Conservation (phyloP, 2,888 invertebrate genomes). For the Synanthedon tipuliformis region DNA sequence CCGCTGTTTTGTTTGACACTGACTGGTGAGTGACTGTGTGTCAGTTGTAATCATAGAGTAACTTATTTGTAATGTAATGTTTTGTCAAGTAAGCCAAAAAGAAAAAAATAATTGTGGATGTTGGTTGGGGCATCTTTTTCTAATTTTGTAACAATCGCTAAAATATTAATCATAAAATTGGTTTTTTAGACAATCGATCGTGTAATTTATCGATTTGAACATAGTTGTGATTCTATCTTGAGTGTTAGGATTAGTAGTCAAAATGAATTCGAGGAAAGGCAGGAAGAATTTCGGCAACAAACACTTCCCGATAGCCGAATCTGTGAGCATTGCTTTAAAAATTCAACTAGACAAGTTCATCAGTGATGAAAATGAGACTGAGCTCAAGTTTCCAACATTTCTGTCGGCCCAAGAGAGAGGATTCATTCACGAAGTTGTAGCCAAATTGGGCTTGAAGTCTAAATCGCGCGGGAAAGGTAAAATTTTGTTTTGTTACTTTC, state of each 20-base stretch:
- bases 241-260: conserved; percentile 5
- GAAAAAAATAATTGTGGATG: too few species aligned
- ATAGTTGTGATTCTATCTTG: neutral
- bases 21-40: too few species aligned
- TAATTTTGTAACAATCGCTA: too few species aligned
- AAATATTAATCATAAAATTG: too few species aligned
- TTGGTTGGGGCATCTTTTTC: too few species aligned
- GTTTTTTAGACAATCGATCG: neutral
- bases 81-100: too few species aligned
- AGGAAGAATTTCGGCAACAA: conserved; percentile 49
- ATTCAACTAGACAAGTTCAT: conserved; percentile 61
- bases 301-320: conserved; percentile 60
- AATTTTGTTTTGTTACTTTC: too few species aligned
- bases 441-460: conserved; percentile 77
- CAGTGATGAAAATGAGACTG: conserved; percentile 58
- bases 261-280: conserved; percentile 56
- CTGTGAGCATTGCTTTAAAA: conserved; percentile 61
- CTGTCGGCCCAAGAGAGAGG: conserved; percentile 82
- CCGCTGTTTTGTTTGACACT: too few species aligned
- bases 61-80: too few species aligned
- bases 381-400: conserved; percentile 76
- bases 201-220: neutral
- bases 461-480: conserved; percentile 85
- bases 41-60: too few species aligned
- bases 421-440: conserved; percentile 80